phyloP scores from a whole-genome alignment of 2,888 invertebrate species.

The Caenorhabditis sp. region DNA sequence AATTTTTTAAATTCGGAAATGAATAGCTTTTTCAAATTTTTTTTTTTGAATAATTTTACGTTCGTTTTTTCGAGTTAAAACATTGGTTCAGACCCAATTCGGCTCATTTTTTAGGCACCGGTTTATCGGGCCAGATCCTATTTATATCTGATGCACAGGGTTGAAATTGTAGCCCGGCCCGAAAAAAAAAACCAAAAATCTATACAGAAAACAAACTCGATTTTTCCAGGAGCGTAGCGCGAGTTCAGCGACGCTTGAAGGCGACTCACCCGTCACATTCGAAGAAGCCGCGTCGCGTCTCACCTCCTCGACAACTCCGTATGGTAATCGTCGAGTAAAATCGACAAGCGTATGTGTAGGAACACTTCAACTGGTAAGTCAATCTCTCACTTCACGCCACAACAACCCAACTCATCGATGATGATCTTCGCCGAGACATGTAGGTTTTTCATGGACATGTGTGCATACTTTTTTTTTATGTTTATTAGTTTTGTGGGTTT shows the following conservation, averaged over 20 bases:
- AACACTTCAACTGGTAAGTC: conserved; percentile 18
- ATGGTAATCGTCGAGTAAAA: conserved; percentile 16
- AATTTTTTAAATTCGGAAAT: too few species aligned
- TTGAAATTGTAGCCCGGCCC: too few species aligned
- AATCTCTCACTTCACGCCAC: not conserved
- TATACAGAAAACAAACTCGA: too few species aligned
- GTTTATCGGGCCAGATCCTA: too few species aligned
- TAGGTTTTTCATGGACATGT: not conserved
- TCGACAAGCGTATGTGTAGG: conserved; percentile 37
- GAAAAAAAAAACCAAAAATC: too few species aligned
- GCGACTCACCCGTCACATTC: conserved; percentile 9
- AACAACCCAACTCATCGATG: not conserved
- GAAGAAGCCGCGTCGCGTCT: conserved; percentile 12
- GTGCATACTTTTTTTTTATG: too few species aligned
- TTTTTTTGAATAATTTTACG: too few species aligned
- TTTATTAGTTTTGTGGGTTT: not conserved
- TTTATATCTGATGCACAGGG: too few species aligned
- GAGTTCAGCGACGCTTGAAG: conserved; percentile 18
- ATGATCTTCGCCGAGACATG: not conserved
- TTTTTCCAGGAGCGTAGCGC: conserved; percentile 17
- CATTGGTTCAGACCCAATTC: too few species aligned
- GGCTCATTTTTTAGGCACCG: too few species aligned
- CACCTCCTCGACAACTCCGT: not conserved
- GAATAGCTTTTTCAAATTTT: too few species aligned
- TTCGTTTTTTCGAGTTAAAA: too few species aligned